A percentile compares a stretch with the other conserved stretches of the same genome.
These are phyloP conservation scores for Drosophila carrolli DNA, from an alignment of 1,140 invertebrate species.

Conservation along the genomic window DNA sequence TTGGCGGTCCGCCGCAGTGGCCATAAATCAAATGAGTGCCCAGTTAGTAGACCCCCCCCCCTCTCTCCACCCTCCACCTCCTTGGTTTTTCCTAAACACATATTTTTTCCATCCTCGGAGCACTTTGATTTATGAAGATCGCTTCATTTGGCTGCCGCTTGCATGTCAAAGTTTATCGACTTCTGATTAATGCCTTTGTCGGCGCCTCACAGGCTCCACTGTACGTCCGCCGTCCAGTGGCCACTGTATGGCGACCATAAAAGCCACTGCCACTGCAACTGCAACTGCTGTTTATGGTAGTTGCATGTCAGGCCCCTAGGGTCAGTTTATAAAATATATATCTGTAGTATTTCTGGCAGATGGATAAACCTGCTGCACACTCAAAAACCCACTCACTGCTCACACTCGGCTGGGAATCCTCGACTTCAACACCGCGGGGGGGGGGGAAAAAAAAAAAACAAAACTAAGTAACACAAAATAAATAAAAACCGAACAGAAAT, in stretches of 20 bases:
- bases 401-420: slow-evolving; percentile 3
- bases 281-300: slow-evolving; percentile 72
- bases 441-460: not conserved
- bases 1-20: slow-evolving; percentile 62
- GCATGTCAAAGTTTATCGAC: slow-evolving; percentile 77
- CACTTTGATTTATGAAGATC: slow-evolving; percentile 78
- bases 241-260: slow-evolving; percentile 36
- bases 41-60: slow-evolving; percentile 8
- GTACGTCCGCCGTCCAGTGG: slow-evolving; percentile 6
- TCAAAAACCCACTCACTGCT: slow-evolving; percentile 23
- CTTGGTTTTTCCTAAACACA: not conserved
- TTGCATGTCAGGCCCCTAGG: slow-evolving; percentile 61
- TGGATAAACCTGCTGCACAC: slow-evolving; percentile 18
- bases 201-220: slow-evolving; percentile 31
- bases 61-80: no score
- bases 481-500: slow-evolving; percentile 14
- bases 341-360: slow-evolving; percentile 19
- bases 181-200: slow-evolving; percentile 68
- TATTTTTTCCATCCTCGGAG: not conserved
- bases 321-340: slow-evolving; percentile 49
- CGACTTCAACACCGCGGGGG: not conserved
- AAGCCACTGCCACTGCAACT: slow-evolving; percentile 29
- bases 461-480: not conserved
- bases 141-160: slow-evolving; percentile 60
- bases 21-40: slow-evolving; percentile 73